Evolutionary conservation across 2,888 invertebrate genomes (phyloP).

Genomic region (Troilus luridus): DNA sequence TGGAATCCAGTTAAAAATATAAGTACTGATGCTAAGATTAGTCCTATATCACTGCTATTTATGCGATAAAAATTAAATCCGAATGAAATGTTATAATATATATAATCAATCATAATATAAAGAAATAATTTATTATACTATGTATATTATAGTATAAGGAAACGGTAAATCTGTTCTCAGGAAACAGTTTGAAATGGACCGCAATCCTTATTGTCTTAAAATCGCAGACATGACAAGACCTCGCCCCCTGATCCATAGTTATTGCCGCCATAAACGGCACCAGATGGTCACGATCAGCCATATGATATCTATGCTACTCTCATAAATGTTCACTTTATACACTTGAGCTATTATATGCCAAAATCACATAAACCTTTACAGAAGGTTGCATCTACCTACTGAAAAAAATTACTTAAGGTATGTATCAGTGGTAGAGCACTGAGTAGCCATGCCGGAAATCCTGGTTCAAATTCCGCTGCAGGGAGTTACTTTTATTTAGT

Average conservation of each 20-base stretch:
- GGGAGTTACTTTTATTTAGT: too few species aligned
- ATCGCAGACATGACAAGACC: background rate
- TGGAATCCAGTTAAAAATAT: too few species aligned
- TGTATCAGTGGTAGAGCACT: too few species aligned
- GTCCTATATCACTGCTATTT: too few species aligned
- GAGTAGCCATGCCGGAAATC: too few species aligned
- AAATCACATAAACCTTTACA: background rate
- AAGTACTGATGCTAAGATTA: too few species aligned
- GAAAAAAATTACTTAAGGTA: background rate
- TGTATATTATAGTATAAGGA: background rate
- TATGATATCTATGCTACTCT: background rate
- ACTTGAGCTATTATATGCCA: background rate
- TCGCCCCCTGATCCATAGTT: background rate
- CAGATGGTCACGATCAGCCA: background rate
- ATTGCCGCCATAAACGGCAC: background rate
- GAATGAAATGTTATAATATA: too few species aligned
- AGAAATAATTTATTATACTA: too few species aligned
- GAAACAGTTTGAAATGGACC: background rate
- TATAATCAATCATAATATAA: too few species aligned
- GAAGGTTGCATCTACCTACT: background rate
- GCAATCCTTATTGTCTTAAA: background rate
- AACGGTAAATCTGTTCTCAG: background rate
- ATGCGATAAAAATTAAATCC: too few species aligned
- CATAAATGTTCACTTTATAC: background rate
- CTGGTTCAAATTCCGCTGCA: too few species aligned